Evolutionary conservation across 2,888 invertebrate genomes (phyloP), one percentile per base, ranked within the genome.

Genomic region (Archips crataeganus): DNA sequence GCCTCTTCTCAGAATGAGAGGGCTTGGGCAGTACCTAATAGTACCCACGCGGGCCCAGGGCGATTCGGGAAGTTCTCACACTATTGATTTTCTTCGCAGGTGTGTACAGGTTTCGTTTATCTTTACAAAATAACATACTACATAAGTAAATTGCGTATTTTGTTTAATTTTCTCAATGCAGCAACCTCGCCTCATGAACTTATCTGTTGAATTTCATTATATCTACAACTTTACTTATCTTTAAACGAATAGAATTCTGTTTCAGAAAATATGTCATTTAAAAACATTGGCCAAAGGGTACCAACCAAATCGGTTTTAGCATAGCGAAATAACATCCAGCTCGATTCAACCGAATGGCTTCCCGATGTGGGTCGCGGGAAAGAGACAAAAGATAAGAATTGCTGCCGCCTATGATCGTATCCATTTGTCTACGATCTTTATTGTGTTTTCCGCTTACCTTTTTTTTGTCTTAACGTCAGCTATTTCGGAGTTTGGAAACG

Each of bases 181-280:
- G 0, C 39, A 39, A 39, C 39, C 6, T 4, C 3, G 0, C 5
- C 1, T 39, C 6, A 36, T 36, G 36, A 39, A 39, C 5, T 39
- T 39, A 39, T 39, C 39, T 39, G 4, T 39, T 6, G 39, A 3
- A 39, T 39, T 39, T 39, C 4, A 39, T 39, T 39, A 13, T 45
- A 11, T 10, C 11, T 45, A 45, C 10, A 45, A 11, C 3, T 39
- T 4, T 39, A 5, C 39, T 49, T 49, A 49, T n/a, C 49, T 49
- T n/a, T 23, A 8, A 9, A 15, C 45, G 42, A 62, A 64, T 34
- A 32, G 11, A 47, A 63, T 39, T 15, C 63, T 45, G 45, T 63
- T 47, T n/a, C 45, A n/a, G 32, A 59, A 71, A 71, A 71, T 70
- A 47, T 71, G 65, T 65, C 71, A 71, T 71, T 71, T 71, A 65